Base-by-base conservation (phyloP, 2,888 invertebrate species). In the Macrosiphum euphorbiae region DNA sequence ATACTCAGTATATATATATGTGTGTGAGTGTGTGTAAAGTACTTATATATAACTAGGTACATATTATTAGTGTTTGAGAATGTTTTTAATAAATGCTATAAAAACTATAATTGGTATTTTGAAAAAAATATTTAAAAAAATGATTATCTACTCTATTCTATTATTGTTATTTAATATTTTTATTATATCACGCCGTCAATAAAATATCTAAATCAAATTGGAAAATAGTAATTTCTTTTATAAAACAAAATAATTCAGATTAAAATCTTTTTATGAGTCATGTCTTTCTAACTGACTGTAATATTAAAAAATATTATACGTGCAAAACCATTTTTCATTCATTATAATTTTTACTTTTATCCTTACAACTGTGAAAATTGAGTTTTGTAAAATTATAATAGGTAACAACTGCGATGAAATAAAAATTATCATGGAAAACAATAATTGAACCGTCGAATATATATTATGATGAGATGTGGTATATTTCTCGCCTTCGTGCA, bases 341-440 rank as follows among this genome's bases (percentile, higher is more conserved):
- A 52, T 35, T 52, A n/a, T 55, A 84, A 91, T 84, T 91, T 91
- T 55, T 55, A 55, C 35, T 52, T 52, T 88, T 44, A 85, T 85
- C 44, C 24, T 85, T 44, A 26, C 26, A n/a, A 26, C 52, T 61
- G n/a, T 61, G n/a, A 61, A 20, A 78, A 16, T 35, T 20, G 8
- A 41, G 44, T 58, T 78, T 44, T 2, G 41, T 11, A 88, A 88
- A 67, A 47, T 78, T 78, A 78, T 8, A 35, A 35, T 5, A 35
- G n/a, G 1, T 35, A 35, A 35, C 78, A 35, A 35, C 8, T 20
- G 20, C 35, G 20, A 78, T 20, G 8, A 78, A 78, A 78, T 78
- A 78, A 78, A 78, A 35, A 20, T 78, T 35, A 2, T 78, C 8
- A 20, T 35, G 7, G 20, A 35, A 35, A 35, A 20, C 20, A 35